phyloP scores from a whole-genome alignment of 2,113 vertebrate genomes.

The Pygoscelis adeliae region DNA sequence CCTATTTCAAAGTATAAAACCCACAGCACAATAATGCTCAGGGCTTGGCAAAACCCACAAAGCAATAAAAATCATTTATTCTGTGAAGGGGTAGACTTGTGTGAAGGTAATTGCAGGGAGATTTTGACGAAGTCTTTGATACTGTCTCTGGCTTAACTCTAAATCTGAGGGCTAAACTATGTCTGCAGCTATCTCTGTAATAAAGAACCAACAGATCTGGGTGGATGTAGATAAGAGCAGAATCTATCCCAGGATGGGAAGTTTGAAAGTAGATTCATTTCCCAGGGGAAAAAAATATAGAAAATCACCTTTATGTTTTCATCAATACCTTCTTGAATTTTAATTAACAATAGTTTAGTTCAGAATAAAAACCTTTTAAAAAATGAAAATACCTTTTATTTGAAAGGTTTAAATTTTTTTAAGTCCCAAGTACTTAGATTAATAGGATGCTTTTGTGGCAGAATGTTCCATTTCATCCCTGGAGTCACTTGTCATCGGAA shows the following conservation, averaged over 20 bases:
- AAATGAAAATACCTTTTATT: neutral
- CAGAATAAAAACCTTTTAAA: neutral
- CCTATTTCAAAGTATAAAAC: slow-evolving; percentile 43
- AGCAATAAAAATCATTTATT: slow-evolving; percentile 42
- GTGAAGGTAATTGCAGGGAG: slow-evolving; percentile 13
- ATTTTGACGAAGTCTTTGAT: slow-evolving; percentile 33
- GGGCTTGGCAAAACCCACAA: slow-evolving; percentile 31
- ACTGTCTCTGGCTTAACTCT: slow-evolving; percentile 4
- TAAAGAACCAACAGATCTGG: neutral
- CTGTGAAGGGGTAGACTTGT: neutral
- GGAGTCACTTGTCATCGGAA: neutral
- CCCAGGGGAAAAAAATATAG: neutral
- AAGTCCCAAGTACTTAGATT: neutral
- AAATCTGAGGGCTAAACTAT: slow-evolving; percentile 1
- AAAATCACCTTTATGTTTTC: neutral
- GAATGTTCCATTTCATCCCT: neutral
- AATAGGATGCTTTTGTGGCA: neutral
- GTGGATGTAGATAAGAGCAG: slow-evolving; percentile 16
- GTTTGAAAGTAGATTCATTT: neutral
- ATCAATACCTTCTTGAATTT: neutral
- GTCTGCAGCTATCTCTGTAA: neutral
- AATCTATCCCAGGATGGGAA: neutral
- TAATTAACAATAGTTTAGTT: neutral
- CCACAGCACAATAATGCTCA: neutral
- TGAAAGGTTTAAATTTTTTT: neutral